Percentiles rank a stretch among this genome's conserved stretches.
Evolutionary conservation across 2,113 vertebrate species (phyloP).

Genomic region (Nansenia antarctica): DNA sequence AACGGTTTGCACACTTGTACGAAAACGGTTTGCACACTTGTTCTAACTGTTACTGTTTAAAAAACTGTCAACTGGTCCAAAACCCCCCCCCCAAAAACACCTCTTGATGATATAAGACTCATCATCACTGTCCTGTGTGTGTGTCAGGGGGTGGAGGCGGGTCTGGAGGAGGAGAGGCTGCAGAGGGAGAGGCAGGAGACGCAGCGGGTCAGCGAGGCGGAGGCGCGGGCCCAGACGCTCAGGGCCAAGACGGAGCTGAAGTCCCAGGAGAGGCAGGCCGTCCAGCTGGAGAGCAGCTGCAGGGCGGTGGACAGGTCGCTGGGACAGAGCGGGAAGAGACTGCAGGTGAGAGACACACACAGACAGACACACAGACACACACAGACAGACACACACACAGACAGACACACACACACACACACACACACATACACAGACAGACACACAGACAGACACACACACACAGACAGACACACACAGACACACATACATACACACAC

Average conservation of each 20-base stretch:
- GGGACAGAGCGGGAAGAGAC: conserved; percentile 85
- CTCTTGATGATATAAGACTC: too few species aligned
- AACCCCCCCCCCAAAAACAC: too few species aligned
- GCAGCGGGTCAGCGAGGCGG: conserved; percentile 89
- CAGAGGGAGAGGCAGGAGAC: conserved; percentile 86
- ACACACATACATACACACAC: not conserved
- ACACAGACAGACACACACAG: not conserved
- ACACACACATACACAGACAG: not conserved
- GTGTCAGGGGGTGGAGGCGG: conserved; percentile 78
- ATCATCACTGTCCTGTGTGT: conserved; percentile 1
- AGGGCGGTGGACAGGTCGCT: conserved; percentile 92
- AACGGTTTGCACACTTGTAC: too few species aligned
- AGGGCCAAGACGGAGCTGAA: conserved; percentile 88
- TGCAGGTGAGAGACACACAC: conserved; percentile 82
- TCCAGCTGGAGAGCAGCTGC: conserved; percentile 90
- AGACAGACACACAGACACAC: conserved; percentile 1
- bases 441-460: not conserved
- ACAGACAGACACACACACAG: not conserved
- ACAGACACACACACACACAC: not conserved
- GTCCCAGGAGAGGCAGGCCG: conserved; percentile 88
- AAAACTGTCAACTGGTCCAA: too few species aligned
- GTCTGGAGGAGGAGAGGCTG: conserved; percentile 87
- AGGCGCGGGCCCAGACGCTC: conserved; percentile 86
- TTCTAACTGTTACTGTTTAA: too few species aligned
- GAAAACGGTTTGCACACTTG: too few species aligned